Evolutionary conservation across 2,113 vertebrate species (phyloP).

Genomic region (Malaclemys terrapin): DNA sequence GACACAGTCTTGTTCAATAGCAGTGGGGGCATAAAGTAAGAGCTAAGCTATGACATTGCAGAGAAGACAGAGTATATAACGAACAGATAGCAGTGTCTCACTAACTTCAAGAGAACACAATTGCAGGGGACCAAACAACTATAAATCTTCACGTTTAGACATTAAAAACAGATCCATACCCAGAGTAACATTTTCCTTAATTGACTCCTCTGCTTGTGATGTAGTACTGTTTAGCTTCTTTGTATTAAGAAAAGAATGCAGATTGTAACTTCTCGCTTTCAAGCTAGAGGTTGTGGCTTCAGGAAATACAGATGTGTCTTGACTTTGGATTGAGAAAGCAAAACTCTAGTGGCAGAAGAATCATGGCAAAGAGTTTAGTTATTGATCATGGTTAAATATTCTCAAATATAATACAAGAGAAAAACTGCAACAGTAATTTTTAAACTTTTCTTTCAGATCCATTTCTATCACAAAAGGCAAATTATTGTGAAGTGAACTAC

Average conservation of each 20-base stretch:
- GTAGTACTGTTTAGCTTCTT: background rate
- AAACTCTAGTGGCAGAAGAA: conserved; percentile 51
- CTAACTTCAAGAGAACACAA: background rate
- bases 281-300: background rate
- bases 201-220: background rate
- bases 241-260: background rate
- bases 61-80: background rate
- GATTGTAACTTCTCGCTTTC: background rate
- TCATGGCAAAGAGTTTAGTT: background rate
- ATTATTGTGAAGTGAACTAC: background rate
- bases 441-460: background rate
- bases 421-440: background rate
- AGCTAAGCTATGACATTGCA: background rate
- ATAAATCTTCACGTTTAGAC: background rate
- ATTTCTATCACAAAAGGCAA: conserved; percentile 12
- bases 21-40: background rate
- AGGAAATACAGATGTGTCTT: accelerated
- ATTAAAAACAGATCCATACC: conserved; percentile 38
- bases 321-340: conserved; percentile 18
- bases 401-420: background rate
- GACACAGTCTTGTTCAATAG: background rate
- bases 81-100: background rate
- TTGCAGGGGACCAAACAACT: background rate
- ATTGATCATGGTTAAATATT: background rate
- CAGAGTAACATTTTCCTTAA: background rate